Percentiles rank a stretch among this genome's conserved stretches.
Evolutionary conservation across 2,113 vertebrate genomes (phyloP).

Genomic region (Agelaius tricolor): DNA sequence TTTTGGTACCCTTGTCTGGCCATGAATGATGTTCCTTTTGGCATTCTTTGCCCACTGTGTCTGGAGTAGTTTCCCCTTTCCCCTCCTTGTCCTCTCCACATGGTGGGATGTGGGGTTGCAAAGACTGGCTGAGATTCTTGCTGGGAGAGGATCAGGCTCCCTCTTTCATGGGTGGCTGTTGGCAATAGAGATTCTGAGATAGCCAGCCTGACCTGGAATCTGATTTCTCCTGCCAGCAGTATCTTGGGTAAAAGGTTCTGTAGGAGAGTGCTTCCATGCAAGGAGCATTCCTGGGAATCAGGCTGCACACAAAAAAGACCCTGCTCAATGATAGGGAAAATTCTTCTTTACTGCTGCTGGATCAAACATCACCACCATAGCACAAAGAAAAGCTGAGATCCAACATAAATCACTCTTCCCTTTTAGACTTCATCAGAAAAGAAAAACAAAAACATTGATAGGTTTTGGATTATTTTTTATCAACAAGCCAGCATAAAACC

Average conservation of each 20-base stretch:
- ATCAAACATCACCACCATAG: not conserved
- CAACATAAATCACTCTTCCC: not conserved
- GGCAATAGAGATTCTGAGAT: not conserved
- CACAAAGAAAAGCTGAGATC: not conserved
- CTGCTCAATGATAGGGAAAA: not conserved
- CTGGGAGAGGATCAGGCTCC: not conserved
- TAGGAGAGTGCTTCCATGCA: not conserved
- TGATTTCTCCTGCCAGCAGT: not conserved
- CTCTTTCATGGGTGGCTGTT: not conserved
- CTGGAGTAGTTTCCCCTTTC: not conserved
- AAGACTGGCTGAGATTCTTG: not conserved
- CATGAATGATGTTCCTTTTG: not conserved
- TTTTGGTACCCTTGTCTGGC: not conserved
- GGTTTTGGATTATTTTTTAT: not conserved
- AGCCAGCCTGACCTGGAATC: not conserved
- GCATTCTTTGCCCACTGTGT: not conserved
- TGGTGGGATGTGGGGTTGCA: not conserved
- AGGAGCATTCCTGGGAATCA: not conserved
- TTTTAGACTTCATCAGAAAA: not conserved
- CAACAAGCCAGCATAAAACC: not conserved
- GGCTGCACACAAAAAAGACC: not conserved
- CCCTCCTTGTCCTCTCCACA: not conserved
- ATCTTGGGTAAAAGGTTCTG: not conserved
- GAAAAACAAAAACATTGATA: not conserved
- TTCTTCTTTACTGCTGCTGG: not conserved